phyloP scores from a whole-genome alignment of 2,797 vertebrate species.

The Fistularia tabacaria region DNA sequence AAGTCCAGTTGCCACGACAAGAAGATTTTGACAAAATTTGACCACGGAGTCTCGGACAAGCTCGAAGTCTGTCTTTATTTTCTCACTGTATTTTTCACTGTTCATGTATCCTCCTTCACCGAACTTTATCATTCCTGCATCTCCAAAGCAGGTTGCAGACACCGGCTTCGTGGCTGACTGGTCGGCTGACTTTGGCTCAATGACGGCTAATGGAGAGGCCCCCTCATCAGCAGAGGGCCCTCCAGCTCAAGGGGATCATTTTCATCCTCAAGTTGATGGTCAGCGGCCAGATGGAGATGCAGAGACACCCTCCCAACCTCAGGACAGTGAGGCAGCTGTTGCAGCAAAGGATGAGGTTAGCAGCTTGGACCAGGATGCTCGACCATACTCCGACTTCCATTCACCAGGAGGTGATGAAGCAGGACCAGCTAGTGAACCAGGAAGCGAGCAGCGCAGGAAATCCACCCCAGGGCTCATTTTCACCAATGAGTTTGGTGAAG shows the following conservation, averaged over 20 bases:
- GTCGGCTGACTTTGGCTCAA: slow-evolving; percentile 80
- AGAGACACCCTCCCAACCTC: slow-evolving; percentile 44
- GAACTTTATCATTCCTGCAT: slow-evolving; percentile 11
- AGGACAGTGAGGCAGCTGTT: slow-evolving; percentile 48
- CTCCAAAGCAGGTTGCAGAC: slow-evolving; percentile 76
- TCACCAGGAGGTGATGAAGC: slow-evolving; percentile 24
- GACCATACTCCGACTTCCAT: slow-evolving; percentile 61
- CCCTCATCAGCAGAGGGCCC: slow-evolving; percentile 22
- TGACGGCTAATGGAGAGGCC: slow-evolving; percentile 56
- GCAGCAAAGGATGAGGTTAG: slow-evolving; percentile 68
- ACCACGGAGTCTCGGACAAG: no score
- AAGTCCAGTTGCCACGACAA: no score
- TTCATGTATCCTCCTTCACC: neutral
- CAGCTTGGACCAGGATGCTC: slow-evolving; percentile 60
- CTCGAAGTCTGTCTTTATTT: neutral
- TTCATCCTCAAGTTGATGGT: slow-evolving; percentile 56
- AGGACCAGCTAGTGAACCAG: slow-evolving; percentile 10
- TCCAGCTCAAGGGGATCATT: slow-evolving; percentile 44
- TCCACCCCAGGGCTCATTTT: slow-evolving; percentile 73
- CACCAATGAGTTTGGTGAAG: slow-evolving; percentile 70
- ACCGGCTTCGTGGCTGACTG: slow-evolving; percentile 68
- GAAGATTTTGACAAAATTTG: no score
- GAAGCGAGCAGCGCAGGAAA: slow-evolving; percentile 39
- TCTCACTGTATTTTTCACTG: slow-evolving; percentile 33
- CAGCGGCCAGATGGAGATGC: slow-evolving; percentile 37